These are phyloP conservation scores for Callinectes sapidus DNA, from an alignment of 2,888 invertebrate species.

Conservation along the genomic window DNA sequence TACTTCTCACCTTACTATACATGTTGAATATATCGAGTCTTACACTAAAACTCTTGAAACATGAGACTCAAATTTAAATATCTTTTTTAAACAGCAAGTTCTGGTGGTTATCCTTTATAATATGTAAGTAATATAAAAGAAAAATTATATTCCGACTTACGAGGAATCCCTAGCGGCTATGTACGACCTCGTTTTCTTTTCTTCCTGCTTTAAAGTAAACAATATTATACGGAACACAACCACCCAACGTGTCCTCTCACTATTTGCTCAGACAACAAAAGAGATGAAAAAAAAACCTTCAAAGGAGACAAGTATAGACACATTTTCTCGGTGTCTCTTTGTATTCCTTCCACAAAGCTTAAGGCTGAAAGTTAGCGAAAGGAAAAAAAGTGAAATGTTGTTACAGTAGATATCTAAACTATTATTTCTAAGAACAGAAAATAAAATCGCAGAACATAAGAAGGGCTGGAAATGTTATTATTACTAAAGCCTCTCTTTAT, in stretches of 20 bases:
- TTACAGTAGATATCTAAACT: background rate
- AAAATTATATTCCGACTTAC: background rate
- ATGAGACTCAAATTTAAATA: too few species aligned
- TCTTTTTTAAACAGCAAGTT: too few species aligned
- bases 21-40: too few species aligned
- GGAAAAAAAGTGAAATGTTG: background rate
- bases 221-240: background rate
- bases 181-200: background rate
- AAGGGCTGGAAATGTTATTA: background rate
- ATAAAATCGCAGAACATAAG: background rate
- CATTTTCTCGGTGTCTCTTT: background rate
- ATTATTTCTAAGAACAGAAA: background rate
- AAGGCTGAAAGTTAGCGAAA: background rate
- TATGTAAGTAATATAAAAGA: background rate
- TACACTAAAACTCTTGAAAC: too few species aligned
- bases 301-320: background rate
- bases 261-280: background rate
- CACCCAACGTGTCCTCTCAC: background rate
- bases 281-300: background rate
- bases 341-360: background rate
- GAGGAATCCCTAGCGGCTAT: background rate
- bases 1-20: too few species aligned
- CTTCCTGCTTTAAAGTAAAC: background rate
- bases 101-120: too few species aligned
- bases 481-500: too few species aligned